Conservation (phyloP, 2,113 vertebrate genomes). For the Tautogolabrus adspersus region DNA sequence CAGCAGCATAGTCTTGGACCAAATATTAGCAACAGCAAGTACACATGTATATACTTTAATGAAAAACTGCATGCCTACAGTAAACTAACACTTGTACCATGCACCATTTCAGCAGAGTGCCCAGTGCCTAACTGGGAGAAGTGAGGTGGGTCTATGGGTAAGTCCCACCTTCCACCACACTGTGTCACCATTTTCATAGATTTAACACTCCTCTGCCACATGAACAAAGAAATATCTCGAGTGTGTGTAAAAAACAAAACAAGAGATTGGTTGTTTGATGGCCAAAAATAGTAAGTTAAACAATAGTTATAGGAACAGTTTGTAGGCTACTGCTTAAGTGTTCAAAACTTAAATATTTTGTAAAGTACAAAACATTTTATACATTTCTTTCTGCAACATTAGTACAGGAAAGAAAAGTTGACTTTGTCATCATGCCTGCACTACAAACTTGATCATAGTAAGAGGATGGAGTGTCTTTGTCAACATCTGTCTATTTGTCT, state of each 20-base stretch:
- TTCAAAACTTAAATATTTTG: too few relatives aligned
- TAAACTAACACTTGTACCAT: neutral
- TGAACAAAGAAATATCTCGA: constrained; percentile 46
- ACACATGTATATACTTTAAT: neutral
- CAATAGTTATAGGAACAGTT: neutral
- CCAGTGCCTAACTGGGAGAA: neutral
- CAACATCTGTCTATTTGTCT: too few relatives aligned
- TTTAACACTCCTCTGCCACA: neutral
- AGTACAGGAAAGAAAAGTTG: too few relatives aligned
- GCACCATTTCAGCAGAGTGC: neutral
- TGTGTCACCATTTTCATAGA: constrained; percentile 65
- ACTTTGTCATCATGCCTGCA: too few relatives aligned
- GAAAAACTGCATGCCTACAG: too few relatives aligned
- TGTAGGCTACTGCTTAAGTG: neutral
- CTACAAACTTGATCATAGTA: too few relatives aligned
- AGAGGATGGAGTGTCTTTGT: too few relatives aligned
- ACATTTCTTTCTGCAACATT: too few relatives aligned
- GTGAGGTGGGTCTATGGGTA: neutral
- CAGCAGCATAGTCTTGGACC: neutral
- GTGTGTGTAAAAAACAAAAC: neutral
- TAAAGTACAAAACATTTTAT: too few relatives aligned
- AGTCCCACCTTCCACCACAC: constrained; percentile 67
- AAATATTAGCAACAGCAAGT: neutral
- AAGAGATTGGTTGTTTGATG: neutral
- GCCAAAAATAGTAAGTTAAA: neutral